A percentile compares a stretch with the other conserved stretches of the same genome.
phyloP scores from a whole-genome alignment of 2,113 vertebrate species.

The Tamias sibiricus region DNA sequence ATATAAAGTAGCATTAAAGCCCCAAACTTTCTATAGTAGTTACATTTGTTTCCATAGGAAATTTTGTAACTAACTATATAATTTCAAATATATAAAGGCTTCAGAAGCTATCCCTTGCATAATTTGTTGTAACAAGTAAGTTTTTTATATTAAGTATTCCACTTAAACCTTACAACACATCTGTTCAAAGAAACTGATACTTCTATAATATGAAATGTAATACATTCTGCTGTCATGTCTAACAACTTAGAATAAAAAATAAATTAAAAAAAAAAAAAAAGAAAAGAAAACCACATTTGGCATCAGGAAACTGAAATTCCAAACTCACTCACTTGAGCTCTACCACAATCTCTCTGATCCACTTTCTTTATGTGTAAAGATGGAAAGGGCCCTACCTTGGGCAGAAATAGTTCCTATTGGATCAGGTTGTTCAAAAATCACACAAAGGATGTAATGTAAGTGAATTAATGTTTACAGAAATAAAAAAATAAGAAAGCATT shows the following conservation, averaged over 20 bases:
- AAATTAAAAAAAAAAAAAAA: no score
- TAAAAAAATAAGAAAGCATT: neutral
- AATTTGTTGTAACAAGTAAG: conserved; percentile 10
- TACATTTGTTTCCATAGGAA: conserved; percentile 12
- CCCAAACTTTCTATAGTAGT: neutral
- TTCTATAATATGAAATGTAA: no score
- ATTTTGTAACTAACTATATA: neutral
- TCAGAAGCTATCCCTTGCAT: neutral
- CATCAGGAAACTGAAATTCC: neutral
- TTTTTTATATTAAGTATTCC: neutral
- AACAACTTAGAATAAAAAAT: no score
- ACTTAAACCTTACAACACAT: neutral
- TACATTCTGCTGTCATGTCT: no score
- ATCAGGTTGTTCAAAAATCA: neutral
- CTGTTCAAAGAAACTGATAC: neutral
- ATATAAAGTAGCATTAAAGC: conserved; percentile 20
- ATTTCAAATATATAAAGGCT: neutral
- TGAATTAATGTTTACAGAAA: neutral
- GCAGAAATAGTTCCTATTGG: neutral
- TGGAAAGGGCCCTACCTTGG: accelerated
- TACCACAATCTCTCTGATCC: neutral
- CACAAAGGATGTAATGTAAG: neutral
- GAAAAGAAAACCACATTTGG: neutral
- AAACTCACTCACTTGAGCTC: neutral
- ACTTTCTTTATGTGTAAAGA: neutral